Percentiles rank a stretch among this genome's conserved stretches.
Evolutionary conservation across 2,888 invertebrate species (phyloP).

Genomic region (Aphidius colemani): DNA sequence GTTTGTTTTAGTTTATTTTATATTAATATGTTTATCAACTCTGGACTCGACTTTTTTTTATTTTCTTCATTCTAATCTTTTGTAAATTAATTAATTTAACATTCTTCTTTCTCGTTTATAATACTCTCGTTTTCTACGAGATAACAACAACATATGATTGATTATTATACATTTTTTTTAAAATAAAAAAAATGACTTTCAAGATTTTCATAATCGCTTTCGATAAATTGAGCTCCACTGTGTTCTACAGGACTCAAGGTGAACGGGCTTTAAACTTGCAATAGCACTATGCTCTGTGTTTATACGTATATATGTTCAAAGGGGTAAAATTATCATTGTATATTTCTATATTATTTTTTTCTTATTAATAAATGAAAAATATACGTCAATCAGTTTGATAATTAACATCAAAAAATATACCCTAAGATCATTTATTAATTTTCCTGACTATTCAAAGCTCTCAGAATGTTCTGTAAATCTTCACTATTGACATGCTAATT

Average conservation of each 20-base stretch:
- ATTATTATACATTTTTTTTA: not conserved
- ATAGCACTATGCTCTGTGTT: constrained; percentile 39
- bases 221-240: constrained; percentile 49
- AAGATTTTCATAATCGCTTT: constrained; percentile 23
- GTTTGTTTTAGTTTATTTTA: constrained; percentile 4
- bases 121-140: constrained; percentile 20
- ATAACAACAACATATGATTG: too few species aligned
- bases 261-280: constrained; percentile 57
- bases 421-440: too few species aligned
- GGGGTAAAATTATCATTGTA: constrained; percentile 10
- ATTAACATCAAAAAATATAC: too few species aligned
- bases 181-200: not conserved
- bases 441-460: too few species aligned
- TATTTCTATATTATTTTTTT: not conserved
- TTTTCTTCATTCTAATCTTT: not conserved
- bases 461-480: too few species aligned
- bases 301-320: constrained; percentile 11
- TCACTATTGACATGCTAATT: too few species aligned
- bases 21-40: not conserved
- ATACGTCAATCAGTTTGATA: constrained; percentile 14
- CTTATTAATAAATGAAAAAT: not conserved
- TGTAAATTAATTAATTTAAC: not conserved
- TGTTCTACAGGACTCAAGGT: constrained; percentile 53
- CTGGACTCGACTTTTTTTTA: not conserved
- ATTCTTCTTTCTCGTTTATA: not conserved